Percentiles rank a stretch among this genome's conserved stretches.
Evolutionary conservation across 2,797 vertebrate genomes (phyloP).

Genomic region (Myioborus melanocephalus): DNA sequence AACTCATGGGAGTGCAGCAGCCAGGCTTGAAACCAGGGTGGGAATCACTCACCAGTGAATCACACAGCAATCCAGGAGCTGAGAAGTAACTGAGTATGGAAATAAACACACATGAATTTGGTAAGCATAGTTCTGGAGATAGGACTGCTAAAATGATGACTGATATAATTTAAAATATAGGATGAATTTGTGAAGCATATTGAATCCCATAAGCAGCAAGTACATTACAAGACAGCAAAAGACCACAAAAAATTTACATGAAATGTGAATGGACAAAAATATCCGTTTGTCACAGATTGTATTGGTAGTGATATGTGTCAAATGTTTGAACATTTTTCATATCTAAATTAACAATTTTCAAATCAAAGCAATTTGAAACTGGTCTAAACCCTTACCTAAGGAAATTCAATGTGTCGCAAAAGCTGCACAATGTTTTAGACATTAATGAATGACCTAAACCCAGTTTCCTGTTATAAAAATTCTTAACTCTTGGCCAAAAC

Average conservation of each 20-base stretch:
- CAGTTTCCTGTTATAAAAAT: not conserved
- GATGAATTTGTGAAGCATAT: not conserved
- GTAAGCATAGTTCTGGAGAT: not conserved
- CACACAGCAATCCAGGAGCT: not conserved
- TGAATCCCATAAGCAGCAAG: not conserved
- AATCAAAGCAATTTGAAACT: not conserved
- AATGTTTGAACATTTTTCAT: not conserved
- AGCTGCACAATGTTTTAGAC: not conserved
- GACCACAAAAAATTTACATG: not conserved
- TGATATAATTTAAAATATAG: not conserved
- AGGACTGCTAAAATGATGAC: not conserved
- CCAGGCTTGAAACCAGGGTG: not conserved
- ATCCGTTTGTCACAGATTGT: not conserved
- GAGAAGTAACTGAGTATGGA: not conserved
- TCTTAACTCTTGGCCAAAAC: not conserved
- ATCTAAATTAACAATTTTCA: not conserved
- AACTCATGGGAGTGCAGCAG: not conserved
- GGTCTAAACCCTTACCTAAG: not conserved
- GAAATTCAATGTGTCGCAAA: not conserved
- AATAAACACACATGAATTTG: not conserved
- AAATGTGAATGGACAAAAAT: not conserved
- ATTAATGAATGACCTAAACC: not conserved
- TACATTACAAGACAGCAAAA: not conserved
- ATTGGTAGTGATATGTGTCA: not conserved
- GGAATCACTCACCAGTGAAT: not conserved